phyloP scores from a whole-genome alignment of 2,797 vertebrate genomes.

The Muscicapa comitata region DNA sequence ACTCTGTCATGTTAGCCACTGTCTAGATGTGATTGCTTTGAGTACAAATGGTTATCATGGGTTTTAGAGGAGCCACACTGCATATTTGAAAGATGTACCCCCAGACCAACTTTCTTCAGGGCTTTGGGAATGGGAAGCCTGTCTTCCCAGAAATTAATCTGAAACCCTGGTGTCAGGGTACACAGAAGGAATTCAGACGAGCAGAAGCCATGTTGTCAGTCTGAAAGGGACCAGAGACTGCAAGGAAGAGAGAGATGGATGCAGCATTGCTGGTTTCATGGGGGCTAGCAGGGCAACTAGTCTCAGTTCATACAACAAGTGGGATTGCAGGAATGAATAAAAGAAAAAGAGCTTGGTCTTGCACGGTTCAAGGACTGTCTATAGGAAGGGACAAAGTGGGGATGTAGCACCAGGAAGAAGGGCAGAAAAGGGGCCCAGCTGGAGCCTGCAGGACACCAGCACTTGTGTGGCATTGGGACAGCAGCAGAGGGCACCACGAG shows the following conservation, averaged over 20 bases:
- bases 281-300: background rate
- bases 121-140: background rate
- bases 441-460: background rate
- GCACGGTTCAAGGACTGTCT: background rate
- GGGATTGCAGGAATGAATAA: background rate
- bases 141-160: background rate
- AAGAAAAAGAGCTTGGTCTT: background rate
- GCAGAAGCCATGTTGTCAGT: background rate
- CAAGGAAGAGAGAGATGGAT: background rate
- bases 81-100: background rate
- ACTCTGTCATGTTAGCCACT: background rate
- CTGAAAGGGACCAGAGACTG: background rate
- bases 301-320: background rate
- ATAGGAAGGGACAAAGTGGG: background rate
- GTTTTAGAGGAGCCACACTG: background rate
- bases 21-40: background rate
- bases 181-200: background rate
- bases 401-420: background rate
- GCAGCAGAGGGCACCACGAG: background rate
- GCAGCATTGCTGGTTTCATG: background rate
- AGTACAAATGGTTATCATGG: background rate
- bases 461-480: background rate
- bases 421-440: background rate
- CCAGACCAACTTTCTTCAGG: background rate
- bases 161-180: background rate